Base-by-base conservation (phyloP, 2,888 invertebrate genomes). In the Cremastinae sp. region DNA sequence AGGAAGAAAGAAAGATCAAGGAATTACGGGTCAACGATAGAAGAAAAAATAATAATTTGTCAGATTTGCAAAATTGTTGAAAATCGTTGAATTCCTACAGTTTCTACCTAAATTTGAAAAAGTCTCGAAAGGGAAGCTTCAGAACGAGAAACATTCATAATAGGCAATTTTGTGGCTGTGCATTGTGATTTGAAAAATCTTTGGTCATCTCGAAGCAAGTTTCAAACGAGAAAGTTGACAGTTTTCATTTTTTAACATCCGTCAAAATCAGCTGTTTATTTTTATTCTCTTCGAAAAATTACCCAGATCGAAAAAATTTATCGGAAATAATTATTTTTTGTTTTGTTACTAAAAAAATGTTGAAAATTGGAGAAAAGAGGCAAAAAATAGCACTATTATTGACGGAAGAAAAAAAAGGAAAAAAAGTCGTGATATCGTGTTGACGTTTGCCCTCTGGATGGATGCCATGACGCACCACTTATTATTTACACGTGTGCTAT, bases 381-480 rank as follows among this genome's bases (percentile, higher is more conserved):
- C 28, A 28, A 28, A 28, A 28, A 28, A 28, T 28, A 3, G 28
- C 51, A 28, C 2, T 18, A 51, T 28, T 20, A 8, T n/a, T 28
- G 28, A 28, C 7, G 22, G 51, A 18, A 53, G 20, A 10, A 2
- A n/a, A 12, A 37, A 35, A 37, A 12, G 41, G 47, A 78, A 53
- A 64, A 22, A 49, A 51, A 14, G 16, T 53, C 39, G 28, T 12
- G 14, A 51, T 69, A 75, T 75, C 43, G 62, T 73, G 66, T 62
- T 72, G 59, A 75, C 69, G 78, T 75, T 74, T 74, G 79, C 74
- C 75, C 58, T 47, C 69, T 75, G 71, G 73, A 45, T 62, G 65
- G 74, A 78, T 12, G 75, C 72, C 72, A 77, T n/a, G 70, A 76
- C 78, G 75, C 80, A 80, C 79, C 74, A 70, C 71, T 78, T 74